Conservation (phyloP, 2,888 invertebrate genomes). For the Drosophila robusta region DNA sequence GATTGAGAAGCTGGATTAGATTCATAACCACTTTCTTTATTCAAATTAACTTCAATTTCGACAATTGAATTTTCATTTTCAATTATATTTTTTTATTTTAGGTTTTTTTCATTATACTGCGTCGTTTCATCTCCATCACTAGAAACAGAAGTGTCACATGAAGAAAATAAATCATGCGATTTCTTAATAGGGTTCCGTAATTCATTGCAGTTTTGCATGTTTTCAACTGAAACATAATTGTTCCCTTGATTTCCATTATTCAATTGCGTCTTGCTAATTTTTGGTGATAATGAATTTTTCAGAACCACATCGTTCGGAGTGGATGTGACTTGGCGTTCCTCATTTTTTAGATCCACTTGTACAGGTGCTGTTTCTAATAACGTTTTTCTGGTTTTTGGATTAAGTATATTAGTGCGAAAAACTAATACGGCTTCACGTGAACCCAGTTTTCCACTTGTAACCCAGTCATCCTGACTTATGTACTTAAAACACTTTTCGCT, state of each 20-base stretch:
- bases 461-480: slow-evolving; percentile 84
- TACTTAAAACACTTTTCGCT: slow-evolving; percentile 37
- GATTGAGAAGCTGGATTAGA: slow-evolving; percentile 30
- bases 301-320: slow-evolving; percentile 2
- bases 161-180: slow-evolving; percentile 71
- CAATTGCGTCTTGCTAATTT: slow-evolving; percentile 26
- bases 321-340: slow-evolving; percentile 24
- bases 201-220: slow-evolving; percentile 21
- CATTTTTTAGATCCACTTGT: slow-evolving; percentile 38
- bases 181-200: slow-evolving; percentile 42
- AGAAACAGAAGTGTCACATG: slow-evolving; percentile 83
- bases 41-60: slow-evolving; percentile 34
- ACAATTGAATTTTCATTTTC: slow-evolving; percentile 3
- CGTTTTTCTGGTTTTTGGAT: slow-evolving; percentile 76
- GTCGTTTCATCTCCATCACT: slow-evolving; percentile 80
- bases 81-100: slow-evolving; percentile 34
- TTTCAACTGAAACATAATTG: slow-evolving; percentile 39
- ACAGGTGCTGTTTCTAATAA: slow-evolving; percentile 34
- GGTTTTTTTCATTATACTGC: slow-evolving; percentile 38
- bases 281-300: slow-evolving; percentile 20
- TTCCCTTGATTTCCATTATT: slow-evolving; percentile 36
- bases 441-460: slow-evolving; percentile 87
- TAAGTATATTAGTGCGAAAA: slow-evolving; percentile 87
- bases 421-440: slow-evolving; percentile 88
- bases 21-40: slow-evolving; percentile 52